Evolutionary conservation across 2,113 vertebrate species (phyloP), one percentile per base, ranked within the genome.

Genomic region (Seriola quinqueradiata): DNA sequence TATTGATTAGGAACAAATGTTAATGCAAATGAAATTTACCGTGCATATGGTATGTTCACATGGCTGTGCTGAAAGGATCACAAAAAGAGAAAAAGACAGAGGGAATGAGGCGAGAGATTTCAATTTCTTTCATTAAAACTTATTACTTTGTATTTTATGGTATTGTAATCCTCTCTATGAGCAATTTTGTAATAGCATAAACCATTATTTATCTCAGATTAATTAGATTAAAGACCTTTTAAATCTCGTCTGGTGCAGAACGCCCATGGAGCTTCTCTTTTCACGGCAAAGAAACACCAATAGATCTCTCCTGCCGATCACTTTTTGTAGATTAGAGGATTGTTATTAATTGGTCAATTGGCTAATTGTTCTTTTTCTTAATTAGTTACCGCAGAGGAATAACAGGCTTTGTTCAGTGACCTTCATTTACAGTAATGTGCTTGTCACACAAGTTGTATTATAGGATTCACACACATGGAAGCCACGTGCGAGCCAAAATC

Each of bases 121-220:
- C 38, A 52, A 64, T 70, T 64, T 36, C 57, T 66, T 79, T 85
- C 54, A 70, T 75, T 64, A 70, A 75, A 77, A 89, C 68, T 55
- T 84, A 60, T 68, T 71, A 77, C 72, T 82, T 92, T 85, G 86
- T 90, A 84, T 86, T 91, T 93, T 86, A 91, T 91, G 85, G 65
- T 79, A 90, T 88, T 92, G 91, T 89, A 94, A 93, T 92, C 90
- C 92, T 90, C 84, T 91, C 91, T 93, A 78, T 90, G 86, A 94
- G 93, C 84, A 84, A 84, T 90, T 95, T 91, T 81, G 84, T 86
- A 87, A 89, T 71, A 65, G 87, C 81, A 92, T 86, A 92, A 94
- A 92, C 81, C 84, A 89, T 93, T 95, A 94, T 94, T 94, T 94
- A 95, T 95, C 90, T 92, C 81, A 90, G 92, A 95, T 93, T 94